These are phyloP conservation scores for Stratiomys singularior DNA, from an alignment of 2,888 invertebrate genomes.

Conservation along the genomic window DNA sequence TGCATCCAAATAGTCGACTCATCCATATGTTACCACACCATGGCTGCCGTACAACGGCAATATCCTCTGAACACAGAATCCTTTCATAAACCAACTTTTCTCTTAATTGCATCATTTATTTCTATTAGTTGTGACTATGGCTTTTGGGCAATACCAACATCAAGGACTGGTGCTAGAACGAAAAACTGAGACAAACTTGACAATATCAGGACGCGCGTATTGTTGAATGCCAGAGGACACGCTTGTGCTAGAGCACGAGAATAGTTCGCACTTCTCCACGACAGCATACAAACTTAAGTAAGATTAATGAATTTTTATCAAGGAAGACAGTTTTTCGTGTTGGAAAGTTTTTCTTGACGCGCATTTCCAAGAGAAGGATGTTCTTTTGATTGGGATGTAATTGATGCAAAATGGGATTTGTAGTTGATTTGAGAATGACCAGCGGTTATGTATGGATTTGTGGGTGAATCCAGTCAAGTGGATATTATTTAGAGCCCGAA, in stretches of 20 bases:
- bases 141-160: constrained; percentile 10
- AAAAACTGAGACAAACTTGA: background rate
- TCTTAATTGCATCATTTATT: constrained; percentile 47
- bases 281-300: constrained; percentile 9
- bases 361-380: background rate
- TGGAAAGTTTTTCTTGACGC: background rate
- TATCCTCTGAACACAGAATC: constrained; percentile 1
- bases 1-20: background rate
- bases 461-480: background rate
- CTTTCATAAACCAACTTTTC: constrained; percentile 46
- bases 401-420: background rate
- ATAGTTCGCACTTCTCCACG: background rate
- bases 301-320: constrained; percentile 46
- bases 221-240: constrained; percentile 18
- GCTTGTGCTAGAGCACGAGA: constrained; percentile 18
- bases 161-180: background rate
- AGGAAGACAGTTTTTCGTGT: constrained; percentile 31
- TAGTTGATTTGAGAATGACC: background rate
- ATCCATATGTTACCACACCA: no score
- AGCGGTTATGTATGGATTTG: background rate
- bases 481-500: background rate
- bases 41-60: background rate
- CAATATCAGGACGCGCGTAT: background rate
- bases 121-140: constrained; percentile 46
- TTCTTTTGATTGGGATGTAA: background rate